Conservation (phyloP, 2,888 invertebrate genomes). For the Fragum sueziense region DNA sequence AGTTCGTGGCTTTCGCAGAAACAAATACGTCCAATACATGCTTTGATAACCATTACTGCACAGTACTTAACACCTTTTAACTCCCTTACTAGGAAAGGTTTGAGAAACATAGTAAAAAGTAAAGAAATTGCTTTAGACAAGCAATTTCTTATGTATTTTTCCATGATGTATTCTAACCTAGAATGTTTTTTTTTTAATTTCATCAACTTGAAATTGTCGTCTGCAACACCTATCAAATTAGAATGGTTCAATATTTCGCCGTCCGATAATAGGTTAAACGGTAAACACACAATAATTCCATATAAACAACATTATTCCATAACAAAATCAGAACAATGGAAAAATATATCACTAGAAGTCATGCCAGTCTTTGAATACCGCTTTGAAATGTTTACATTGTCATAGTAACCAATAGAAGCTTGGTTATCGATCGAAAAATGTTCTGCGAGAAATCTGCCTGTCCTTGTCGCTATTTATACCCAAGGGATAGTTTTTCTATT, state of each 20-base stretch:
- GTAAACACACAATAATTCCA: too few relatives aligned
- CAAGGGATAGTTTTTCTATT: not conserved
- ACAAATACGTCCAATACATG: too few relatives aligned
- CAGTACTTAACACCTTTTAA: too few relatives aligned
- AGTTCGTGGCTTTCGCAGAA: too few relatives aligned
- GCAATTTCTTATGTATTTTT: too few relatives aligned
- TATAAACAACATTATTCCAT: not conserved
- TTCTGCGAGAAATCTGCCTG: not conserved
- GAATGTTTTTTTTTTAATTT: too few relatives aligned
- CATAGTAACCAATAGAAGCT: constrained; percentile 15
- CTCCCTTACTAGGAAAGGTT: too few relatives aligned
- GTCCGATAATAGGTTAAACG: not conserved
- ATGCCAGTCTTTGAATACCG: not conserved
- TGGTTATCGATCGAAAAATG: constrained; percentile 11
- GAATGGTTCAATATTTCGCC: not conserved
- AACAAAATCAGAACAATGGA: not conserved
- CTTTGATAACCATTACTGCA: too few relatives aligned
- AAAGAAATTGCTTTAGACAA: too few relatives aligned
- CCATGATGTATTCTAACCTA: too few relatives aligned
- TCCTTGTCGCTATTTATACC: not conserved
- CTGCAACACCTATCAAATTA: not conserved
- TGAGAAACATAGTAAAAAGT: too few relatives aligned
- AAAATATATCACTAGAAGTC: not conserved
- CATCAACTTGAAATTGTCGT: not conserved
- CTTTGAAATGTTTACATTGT: constrained; percentile 16